A percentile compares a stretch with the other conserved stretches of the same genome.
Evolutionary conservation across 2,888 invertebrate genomes (phyloP).

Genomic region (Cremastinae sp.): DNA sequence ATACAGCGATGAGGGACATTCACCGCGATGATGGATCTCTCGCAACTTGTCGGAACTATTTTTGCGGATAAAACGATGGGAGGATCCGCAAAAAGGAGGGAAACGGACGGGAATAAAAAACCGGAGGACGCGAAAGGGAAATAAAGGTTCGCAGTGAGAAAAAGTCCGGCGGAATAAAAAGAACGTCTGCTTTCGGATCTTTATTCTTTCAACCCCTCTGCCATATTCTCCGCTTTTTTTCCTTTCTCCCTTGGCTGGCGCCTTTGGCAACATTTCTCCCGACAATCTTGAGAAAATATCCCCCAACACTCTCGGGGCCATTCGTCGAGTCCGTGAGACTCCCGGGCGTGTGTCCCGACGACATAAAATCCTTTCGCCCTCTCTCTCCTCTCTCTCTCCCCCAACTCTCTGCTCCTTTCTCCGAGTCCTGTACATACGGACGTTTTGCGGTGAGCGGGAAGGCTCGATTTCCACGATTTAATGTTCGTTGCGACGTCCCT

Average conservation of each 20-base stretch:
- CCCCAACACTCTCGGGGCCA: constrained; percentile 43
- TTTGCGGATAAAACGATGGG: constrained; percentile 52
- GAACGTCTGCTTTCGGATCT: constrained; percentile 39
- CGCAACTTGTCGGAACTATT: constrained; percentile 53
- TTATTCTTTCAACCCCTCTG: constrained; percentile 37
- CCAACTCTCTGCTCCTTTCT: background rate
- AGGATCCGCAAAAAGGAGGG: background rate
- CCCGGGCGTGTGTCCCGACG: constrained; percentile 34
- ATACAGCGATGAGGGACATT: constrained; percentile 22
- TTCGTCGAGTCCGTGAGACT: constrained; percentile 42
- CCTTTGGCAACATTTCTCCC: constrained; percentile 34
- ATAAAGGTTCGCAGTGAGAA: constrained; percentile 28
- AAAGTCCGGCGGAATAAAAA: constrained; percentile 10
- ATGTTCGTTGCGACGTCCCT: no score
- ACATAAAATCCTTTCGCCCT: constrained; percentile 35
- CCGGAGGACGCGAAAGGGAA: constrained; percentile 6
- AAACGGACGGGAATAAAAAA: constrained; percentile 7
- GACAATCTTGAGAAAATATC: constrained; percentile 50
- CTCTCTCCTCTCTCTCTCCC: constrained; percentile 5
- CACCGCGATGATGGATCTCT: constrained; percentile 51
- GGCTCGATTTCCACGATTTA: background rate
- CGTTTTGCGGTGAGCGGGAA: background rate
- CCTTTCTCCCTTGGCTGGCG: background rate
- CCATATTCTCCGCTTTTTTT: constrained; percentile 1
- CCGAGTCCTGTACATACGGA: background rate